Evolutionary conservation across 2,797 vertebrate genomes (phyloP), one percentile per base, ranked within the genome.

Genomic region (Sebastiscus tertius): DNA sequence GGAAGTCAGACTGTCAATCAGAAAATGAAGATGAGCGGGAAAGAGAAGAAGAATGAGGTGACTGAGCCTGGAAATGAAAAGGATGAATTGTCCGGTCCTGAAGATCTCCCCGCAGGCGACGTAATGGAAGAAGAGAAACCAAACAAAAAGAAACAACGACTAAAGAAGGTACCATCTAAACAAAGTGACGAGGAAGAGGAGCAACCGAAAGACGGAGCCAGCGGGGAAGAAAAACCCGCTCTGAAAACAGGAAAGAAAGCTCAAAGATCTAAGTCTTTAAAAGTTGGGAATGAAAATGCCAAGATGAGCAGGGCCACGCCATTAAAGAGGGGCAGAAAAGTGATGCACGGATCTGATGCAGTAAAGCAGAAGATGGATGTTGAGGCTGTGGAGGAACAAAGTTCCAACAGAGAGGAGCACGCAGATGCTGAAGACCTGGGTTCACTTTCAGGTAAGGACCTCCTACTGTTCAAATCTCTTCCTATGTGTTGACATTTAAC

Each of bases 21-120:
- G 67, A 90, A 85, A 80, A 52, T 1, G 65, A 92, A 79, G 66
- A 87, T 60, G 33, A 86, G 72, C 62, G n/a, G 1, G 12, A 84
- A 67, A 10, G 72, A 79, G 20, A 71, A 56, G 34, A 80, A 72
- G 6, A 74, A 33, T 2, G 58, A 84, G n/a, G 55, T 22, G 11
- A 70, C n/a, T 22, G 34, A 6, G 24, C 29, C 71, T 55, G 72
- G 3, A 56, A 52, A 72, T 66, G 26, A 49, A 7, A 5, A 18
- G 3, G 7, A 76, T 8, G 65, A 73, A 34, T 18, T 79, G 5
- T 2, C 31, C 36, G 36, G 12, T 67, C 56, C 61, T 46, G 71
- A 79, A 5, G 78, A 82, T 54, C 4, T 2, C 34, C 73, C 87
- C 60, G 62, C 13, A 6, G 34, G n/a, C 27, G 71, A 82, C 27